Conservation (phyloP, 2,888 invertebrate species). For the Tenthredo notha region DNA sequence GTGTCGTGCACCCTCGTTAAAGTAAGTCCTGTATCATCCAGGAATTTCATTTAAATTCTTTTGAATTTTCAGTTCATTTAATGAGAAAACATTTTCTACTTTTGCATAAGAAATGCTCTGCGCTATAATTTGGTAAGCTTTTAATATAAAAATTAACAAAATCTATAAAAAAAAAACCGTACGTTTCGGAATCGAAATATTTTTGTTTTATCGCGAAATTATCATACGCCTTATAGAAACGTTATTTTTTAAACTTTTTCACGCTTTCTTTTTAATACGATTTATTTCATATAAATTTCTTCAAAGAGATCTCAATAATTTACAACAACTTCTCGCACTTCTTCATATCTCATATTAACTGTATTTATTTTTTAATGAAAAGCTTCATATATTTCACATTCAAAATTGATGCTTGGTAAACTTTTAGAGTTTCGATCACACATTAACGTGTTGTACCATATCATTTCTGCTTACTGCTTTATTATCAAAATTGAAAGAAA, state of each 20-base stretch:
- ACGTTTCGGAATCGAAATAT: neutral
- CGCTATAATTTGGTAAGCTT: constrained; percentile 16
- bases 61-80: neutral
- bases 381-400: neutral
- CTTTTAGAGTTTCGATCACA: neutral
- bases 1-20: constrained; percentile 45
- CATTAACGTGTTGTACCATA: neutral
- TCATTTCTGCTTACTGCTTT: neutral
- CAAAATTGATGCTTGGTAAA: neutral
- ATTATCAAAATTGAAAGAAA: neutral
- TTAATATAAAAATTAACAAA: neutral
- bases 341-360: neutral
- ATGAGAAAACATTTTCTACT: neutral
- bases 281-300: neutral
- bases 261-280: neutral
- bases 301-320: neutral
- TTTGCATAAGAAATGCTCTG: constrained; percentile 1
- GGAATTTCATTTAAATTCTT: constrained; percentile 10
- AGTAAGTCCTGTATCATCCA: constrained; percentile 41
- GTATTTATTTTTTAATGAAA: neutral
- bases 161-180: neutral
- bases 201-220: neutral
- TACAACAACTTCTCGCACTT: neutral
- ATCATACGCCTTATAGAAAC: neutral
- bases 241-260: neutral